phyloP scores from a whole-genome alignment of 2,888 invertebrate genomes.

The Phaedon cochleariae region DNA sequence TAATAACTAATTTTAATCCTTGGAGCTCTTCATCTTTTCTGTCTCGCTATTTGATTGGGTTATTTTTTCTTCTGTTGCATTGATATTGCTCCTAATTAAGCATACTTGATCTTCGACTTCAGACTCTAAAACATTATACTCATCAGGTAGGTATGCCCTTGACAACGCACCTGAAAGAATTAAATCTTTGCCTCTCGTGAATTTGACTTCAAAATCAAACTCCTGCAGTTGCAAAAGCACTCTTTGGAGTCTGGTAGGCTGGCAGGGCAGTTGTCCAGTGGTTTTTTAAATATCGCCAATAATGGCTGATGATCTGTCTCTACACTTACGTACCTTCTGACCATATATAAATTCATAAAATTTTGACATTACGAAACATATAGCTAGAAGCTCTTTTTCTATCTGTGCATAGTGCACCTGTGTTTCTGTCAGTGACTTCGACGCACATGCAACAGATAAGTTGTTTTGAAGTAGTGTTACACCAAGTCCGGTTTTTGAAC shows the following conservation, averaged over 20 bases:
- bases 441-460: conserved; percentile 45
- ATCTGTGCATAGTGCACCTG: conserved; percentile 29
- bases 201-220: conserved; percentile 1
- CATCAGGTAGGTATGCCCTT: conserved; percentile 6
- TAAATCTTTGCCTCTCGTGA: conserved; percentile 1
- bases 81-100: neutral
- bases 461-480: conserved; percentile 45
- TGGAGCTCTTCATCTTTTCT: conserved; percentile 3
- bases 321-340: too few species aligned
- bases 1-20: conserved; percentile 14
- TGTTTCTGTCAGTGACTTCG: conserved; percentile 42
- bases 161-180: conserved; percentile 7
- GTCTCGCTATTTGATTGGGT: conserved; percentile 1
- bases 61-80: neutral
- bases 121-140: neutral
- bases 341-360: conserved; percentile 18
- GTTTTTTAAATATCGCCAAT: neutral
- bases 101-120: conserved; percentile 6
- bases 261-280: neutral
- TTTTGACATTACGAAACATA: neutral
- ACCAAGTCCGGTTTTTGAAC: conserved; percentile 44
- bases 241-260: neutral
- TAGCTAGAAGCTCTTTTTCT: neutral
- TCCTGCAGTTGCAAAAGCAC: conserved; percentile 3
- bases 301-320: conserved; percentile 1